phyloP scores from a whole-genome alignment of 2,888 invertebrate species.

The Pollenia angustigena region DNA sequence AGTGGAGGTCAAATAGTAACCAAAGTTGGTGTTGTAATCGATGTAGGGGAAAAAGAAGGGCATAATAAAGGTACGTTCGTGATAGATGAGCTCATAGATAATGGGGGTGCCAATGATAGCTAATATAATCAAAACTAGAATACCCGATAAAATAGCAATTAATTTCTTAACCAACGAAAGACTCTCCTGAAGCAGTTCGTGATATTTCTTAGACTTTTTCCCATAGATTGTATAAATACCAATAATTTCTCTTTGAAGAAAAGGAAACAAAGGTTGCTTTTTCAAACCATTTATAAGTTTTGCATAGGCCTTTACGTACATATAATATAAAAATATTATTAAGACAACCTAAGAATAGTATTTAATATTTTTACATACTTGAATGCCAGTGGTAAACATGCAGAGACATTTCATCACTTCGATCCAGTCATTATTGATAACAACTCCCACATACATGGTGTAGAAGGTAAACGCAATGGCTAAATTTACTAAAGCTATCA shows the following conservation, averaged over 20 bases:
- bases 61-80: conserved; percentile 25
- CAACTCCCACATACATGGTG: conserved; percentile 14
- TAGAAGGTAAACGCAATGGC: conserved; percentile 32
- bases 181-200: background rate
- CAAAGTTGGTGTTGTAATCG: conserved; percentile 14
- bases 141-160: background rate
- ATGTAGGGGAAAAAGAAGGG: conserved; percentile 21
- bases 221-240: conserved; percentile 4
- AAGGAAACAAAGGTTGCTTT: background rate
- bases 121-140: background rate
- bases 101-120: background rate
- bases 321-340: background rate
- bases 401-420: conserved; percentile 18
- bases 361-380: conserved; percentile 3
- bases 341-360: background rate
- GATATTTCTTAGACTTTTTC: background rate
- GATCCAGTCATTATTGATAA: background rate
- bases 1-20: background rate
- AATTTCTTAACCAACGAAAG: conserved; percentile 24
- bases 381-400: conserved; percentile 24
- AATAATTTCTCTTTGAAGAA: conserved; percentile 12
- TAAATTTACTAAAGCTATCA: conserved; percentile 15
- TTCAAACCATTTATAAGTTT: conserved; percentile 36
- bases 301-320: conserved; percentile 8
- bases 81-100: background rate